These are phyloP conservation scores for Psittacula derbiana DNA, from an alignment of 2,797 vertebrate genomes.

Conservation along the genomic window DNA sequence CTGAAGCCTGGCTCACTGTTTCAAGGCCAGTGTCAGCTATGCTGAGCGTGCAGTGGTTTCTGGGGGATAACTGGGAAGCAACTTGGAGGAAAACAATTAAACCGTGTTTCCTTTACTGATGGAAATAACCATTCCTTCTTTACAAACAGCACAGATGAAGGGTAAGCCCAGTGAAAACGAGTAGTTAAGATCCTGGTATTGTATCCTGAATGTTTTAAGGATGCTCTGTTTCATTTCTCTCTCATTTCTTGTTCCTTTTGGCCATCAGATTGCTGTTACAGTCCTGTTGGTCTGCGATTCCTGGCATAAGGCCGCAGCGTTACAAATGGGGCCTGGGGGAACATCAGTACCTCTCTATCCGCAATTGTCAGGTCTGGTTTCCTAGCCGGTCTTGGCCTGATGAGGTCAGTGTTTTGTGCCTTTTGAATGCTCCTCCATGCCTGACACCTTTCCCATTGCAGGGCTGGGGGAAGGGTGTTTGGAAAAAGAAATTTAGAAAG, in stretches of 20 bases:
- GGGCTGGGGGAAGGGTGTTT: neutral
- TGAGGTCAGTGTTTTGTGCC: constrained; percentile 77
- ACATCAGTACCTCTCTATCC: neutral
- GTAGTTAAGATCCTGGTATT: neutral
- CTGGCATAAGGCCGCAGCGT: constrained; percentile 37
- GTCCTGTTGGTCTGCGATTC: constrained; percentile 33
- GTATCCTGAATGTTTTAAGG: neutral
- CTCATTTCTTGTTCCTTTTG: constrained; percentile 44
- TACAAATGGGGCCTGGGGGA: constrained; percentile 52
- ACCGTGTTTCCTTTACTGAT: neutral
- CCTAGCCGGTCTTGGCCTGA: constrained; percentile 69
- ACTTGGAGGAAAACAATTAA: neutral
- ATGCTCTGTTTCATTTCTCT: neutral
- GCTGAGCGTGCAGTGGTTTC: accelerated
- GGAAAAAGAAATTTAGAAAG: neutral
- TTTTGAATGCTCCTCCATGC: constrained; percentile 69
- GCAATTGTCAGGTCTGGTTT: constrained; percentile 32
- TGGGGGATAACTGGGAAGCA: neutral
- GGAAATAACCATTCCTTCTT: neutral
- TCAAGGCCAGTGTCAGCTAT: accelerated
- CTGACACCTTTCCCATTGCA: constrained; percentile 66
- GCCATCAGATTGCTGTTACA: constrained; percentile 32
- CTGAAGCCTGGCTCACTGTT: neutral
- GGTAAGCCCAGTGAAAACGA: constrained; percentile 15
- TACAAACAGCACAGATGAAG: constrained; percentile 17